Evolutionary conservation across 2,888 invertebrate genomes (phyloP).

Genomic region (Drosophila mettleri): DNA sequence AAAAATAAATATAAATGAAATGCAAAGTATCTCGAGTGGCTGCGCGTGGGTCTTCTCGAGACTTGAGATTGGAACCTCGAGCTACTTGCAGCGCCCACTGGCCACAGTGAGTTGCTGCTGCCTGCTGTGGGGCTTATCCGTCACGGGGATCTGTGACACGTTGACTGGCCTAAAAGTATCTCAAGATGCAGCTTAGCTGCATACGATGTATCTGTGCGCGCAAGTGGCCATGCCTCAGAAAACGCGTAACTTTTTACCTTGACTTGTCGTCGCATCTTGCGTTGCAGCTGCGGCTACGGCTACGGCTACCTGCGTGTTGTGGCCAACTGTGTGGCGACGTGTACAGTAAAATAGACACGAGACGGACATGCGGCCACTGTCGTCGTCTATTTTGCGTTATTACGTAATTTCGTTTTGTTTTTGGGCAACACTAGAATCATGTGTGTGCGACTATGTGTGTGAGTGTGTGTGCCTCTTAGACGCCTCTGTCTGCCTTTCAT

Average conservation of each 20-base stretch:
- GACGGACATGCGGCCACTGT: slow-evolving; percentile 56
- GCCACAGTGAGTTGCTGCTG: slow-evolving; percentile 2
- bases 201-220: slow-evolving; percentile 28
- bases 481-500: slow-evolving; percentile 61
- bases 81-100: slow-evolving; percentile 43
- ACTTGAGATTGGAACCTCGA: slow-evolving; percentile 4
- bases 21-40: slow-evolving; percentile 39
- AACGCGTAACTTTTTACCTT: slow-evolving; percentile 76
- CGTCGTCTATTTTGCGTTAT: slow-evolving; percentile 68
- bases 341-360: slow-evolving; percentile 47
- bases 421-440: slow-evolving; percentile 52
- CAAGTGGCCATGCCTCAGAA: slow-evolving; percentile 40
- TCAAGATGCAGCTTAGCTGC: slow-evolving; percentile 43
- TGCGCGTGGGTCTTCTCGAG: slow-evolving; percentile 35
- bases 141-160: slow-evolving; percentile 52
- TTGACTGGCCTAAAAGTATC: slow-evolving; percentile 29
- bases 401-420: slow-evolving; percentile 58
- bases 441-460: slow-evolving; percentile 7
- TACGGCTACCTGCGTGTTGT: slow-evolving; percentile 17
- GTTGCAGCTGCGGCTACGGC: slow-evolving; percentile 10
- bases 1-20: slow-evolving; percentile 11
- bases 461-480: slow-evolving; percentile 30
- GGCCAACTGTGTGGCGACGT: slow-evolving; percentile 54
- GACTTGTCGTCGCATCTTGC: slow-evolving; percentile 66
- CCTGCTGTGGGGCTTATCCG: slow-evolving; percentile 33